Evolutionary conservation across 2,113 vertebrate genomes (phyloP).

Genomic region (Myotis lucifugus): DNA sequence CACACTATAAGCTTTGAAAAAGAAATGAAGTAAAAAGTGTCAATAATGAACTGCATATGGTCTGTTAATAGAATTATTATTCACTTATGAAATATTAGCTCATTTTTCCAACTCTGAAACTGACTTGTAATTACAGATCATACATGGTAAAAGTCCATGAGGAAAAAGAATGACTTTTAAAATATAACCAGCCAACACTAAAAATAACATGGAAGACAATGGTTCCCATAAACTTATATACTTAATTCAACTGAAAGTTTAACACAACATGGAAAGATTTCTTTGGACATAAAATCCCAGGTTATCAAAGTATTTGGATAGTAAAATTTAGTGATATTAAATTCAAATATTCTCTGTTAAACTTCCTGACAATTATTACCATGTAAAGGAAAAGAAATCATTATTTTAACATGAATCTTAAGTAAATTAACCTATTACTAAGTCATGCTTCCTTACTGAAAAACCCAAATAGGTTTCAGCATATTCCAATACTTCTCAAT

Average conservation of each 20-base stretch:
- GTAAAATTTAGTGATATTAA: neutral
- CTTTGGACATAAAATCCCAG: neutral
- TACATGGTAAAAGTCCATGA: neutral
- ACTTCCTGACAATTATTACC: neutral
- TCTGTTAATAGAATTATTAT: neutral
- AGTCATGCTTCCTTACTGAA: neutral
- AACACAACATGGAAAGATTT: conserved; percentile 12
- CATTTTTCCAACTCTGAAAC: neutral
- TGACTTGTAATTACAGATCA: neutral
- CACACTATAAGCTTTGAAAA: neutral
- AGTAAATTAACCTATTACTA: neutral
- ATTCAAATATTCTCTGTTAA: neutral
- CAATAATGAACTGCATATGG: neutral
- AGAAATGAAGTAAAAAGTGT: conserved; percentile 35
- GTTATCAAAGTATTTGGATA: neutral
- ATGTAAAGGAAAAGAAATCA: neutral
- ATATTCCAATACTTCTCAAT: neutral
- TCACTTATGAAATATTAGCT: conserved; percentile 3
- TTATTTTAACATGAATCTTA: neutral
- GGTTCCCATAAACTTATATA: neutral
- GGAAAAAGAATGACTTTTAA: neutral
- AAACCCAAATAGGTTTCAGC: neutral
- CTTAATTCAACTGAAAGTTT: neutral
- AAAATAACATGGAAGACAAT: neutral
- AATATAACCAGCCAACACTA: neutral